Conservation (phyloP, 2,888 invertebrate genomes). For the Cryptosula pallasiana region DNA sequence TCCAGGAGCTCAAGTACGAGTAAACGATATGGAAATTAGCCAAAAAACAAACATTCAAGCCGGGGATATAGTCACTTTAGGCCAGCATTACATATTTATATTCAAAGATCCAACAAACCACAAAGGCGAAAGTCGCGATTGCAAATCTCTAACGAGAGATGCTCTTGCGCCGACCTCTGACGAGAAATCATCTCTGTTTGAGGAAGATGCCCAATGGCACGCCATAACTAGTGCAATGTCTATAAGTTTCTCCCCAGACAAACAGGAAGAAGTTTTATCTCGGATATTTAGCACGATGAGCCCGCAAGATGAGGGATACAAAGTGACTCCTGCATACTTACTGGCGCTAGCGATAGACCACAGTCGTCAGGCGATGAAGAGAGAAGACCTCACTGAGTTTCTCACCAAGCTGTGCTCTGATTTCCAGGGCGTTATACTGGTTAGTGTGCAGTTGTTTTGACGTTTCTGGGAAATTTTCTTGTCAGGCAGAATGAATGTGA, state of each 20-base stretch:
- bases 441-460: constrained; percentile 30
- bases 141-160: neutral
- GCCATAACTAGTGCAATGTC: neutral
- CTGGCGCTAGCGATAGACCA: constrained; percentile 39
- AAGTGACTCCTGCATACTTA: constrained; percentile 37
- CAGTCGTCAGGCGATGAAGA: constrained; percentile 34
- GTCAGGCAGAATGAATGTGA: too few species aligned
- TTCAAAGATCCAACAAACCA: constrained; percentile 40
- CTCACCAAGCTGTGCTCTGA: constrained; percentile 34
- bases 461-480: too few species aligned
- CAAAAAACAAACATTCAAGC: constrained; percentile 34
- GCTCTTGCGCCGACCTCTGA: neutral
- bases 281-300: constrained; percentile 36
- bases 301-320: constrained; percentile 32
- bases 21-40: constrained; percentile 35
- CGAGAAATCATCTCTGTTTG: neutral
- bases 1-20: constrained; percentile 32
- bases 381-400: constrained; percentile 34
- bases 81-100: constrained; percentile 41
- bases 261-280: constrained; percentile 40
- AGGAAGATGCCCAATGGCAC: neutral
- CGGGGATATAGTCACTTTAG: constrained; percentile 43
- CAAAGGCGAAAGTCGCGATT: neutral
- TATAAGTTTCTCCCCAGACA: constrained; percentile 31
- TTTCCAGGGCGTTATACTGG: constrained; percentile 36